Base-by-base conservation (phyloP, 2,113 vertebrate species). In the Chascanopsetta lugubris region DNA sequence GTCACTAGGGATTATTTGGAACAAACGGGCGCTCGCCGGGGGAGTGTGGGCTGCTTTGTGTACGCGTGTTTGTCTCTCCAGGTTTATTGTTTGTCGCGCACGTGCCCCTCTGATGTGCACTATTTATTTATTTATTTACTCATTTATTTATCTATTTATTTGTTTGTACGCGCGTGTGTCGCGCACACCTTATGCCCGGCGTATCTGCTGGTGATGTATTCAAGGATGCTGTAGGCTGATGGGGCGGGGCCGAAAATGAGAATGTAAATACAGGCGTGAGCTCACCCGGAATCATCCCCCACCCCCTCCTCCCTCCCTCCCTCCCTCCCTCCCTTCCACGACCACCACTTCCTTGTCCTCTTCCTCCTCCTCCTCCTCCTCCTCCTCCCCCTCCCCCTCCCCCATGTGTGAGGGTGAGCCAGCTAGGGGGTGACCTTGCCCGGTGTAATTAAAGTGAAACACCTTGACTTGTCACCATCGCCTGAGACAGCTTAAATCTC, bases 401-500 rank as follows among this genome's bases (percentile, higher is more conserved):
- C n/a, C n/a, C n/a, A 51, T 49, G 70, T 56, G 83, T 73, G 83
- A 83, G 86, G 89, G 87, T 69, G 80, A 89, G 85, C 72, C 61
- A 76, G 87, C 84, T 63, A 87, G 88, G 85, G 89, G 88, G 89
- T 93, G 92, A 93, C 92, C 92, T 93, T 93, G 91, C 90, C 86
- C 83, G 34, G 75, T 91, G 91, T 93, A 93, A 93, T 93, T 93
- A 93, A 93, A 93, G 91, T 88, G 92, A 93, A 92, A 92, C 92
- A 93, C 92, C 92, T 92, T 93, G 92, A 92, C 92, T 89, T 93
- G 92, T 93, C 92, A 93, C 89, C 88, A 84, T 90, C 82, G 89
- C 87, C 89, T 89, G 89, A 90, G 92, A 92, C 90, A 91, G 91
- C 88, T 93, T 93, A 93, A 93, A 93, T 93, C 92, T 93, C 92